Conservation (phyloP, 2,797 vertebrate species). For the Ctenochaetus hawaiiensis region DNA sequence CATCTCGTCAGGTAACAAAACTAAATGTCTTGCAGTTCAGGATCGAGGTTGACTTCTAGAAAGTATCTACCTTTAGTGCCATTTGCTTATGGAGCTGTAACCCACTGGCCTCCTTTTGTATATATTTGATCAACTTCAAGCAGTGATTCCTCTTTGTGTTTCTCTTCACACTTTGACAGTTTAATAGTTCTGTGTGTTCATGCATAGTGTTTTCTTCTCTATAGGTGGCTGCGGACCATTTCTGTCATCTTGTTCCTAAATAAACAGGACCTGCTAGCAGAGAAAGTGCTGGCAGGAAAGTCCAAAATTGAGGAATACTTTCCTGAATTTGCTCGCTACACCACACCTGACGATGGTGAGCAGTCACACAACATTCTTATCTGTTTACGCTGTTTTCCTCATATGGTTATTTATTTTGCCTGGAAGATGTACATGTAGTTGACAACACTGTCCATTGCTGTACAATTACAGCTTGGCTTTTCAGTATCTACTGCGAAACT, state of each 20-base stretch:
- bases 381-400: background rate
- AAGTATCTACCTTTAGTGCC: background rate
- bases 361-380: background rate
- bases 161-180: background rate
- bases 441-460: background rate
- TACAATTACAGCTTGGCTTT: background rate
- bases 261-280: conserved; percentile 98
- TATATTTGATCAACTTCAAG: background rate
- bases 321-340: conserved; percentile 98
- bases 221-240: conserved; percentile 99
- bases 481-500: background rate
- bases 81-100: background rate
- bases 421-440: background rate
- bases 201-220: conserved; percentile 35
- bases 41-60: background rate
- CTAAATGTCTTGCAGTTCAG: background rate
- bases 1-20: background rate
- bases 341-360: conserved; percentile 97
- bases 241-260: conserved; percentile 99
- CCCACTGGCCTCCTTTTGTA: background rate
- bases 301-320: conserved; percentile 99
- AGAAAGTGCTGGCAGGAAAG: conserved; percentile 98
- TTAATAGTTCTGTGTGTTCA: conserved; percentile 6
- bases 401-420: background rate
- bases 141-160: background rate